These are phyloP conservation scores for Myotis daubentonii DNA, from an alignment of 2,797 vertebrate genomes.

Conservation along the genomic window DNA sequence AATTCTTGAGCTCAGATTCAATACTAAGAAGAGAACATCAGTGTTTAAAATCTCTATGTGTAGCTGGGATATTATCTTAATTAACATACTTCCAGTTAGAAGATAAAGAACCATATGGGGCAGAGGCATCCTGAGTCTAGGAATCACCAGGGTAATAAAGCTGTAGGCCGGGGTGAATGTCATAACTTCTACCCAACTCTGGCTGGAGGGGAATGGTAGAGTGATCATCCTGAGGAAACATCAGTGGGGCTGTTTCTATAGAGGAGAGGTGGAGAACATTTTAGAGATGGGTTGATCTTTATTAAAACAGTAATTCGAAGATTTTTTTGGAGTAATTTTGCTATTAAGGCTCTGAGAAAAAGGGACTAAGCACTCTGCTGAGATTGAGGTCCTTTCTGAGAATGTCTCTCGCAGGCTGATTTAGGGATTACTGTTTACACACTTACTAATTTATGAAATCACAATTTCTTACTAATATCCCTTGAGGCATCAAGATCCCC, in stretches of 20 bases:
- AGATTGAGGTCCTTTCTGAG: neutral
- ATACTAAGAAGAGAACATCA: neutral
- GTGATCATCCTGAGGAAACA: neutral
- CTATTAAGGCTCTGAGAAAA: neutral
- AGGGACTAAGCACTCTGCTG: neutral
- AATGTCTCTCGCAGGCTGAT: neutral
- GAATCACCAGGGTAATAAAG: neutral
- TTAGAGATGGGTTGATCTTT: neutral
- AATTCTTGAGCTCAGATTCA: neutral
- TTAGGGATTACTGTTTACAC: neutral
- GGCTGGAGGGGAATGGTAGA: too few species aligned
- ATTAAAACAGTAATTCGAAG: neutral
- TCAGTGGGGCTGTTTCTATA: neutral
- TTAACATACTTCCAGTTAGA: neutral
- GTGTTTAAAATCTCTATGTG: neutral
- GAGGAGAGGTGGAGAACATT: neutral
- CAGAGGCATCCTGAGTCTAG: neutral
- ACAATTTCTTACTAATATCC: neutral
- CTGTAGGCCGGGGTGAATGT: neutral
- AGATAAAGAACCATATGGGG: neutral
- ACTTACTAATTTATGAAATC: neutral
- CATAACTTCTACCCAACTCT: neutral
- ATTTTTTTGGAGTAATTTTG: neutral
- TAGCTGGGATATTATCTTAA: neutral
- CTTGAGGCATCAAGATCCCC: neutral